phyloP scores from a whole-genome alignment of 2,888 invertebrate genomes.

The Eristalis arbustorum region DNA sequence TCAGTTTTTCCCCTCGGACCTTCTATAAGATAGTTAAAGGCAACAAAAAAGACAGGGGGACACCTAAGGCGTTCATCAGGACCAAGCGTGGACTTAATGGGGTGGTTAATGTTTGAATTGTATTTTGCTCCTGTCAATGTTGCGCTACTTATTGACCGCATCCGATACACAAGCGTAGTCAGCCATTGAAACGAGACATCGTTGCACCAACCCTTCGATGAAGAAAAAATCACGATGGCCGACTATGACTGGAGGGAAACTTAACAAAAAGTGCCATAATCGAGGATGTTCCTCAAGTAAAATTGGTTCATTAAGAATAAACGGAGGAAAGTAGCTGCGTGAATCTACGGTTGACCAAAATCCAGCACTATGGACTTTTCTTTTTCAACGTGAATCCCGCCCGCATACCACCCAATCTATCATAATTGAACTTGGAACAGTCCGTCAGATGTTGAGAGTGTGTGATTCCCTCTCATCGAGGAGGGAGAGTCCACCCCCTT shows the following conservation, averaged over 20 bases:
- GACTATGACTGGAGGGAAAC: slow-evolving; percentile 5
- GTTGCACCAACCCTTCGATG: too few species aligned
- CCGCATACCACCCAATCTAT: slow-evolving; percentile 12
- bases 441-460: slow-evolving; percentile 47
- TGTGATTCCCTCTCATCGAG: neutral
- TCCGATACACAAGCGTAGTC: neutral
- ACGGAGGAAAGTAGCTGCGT: too few species aligned
- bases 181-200: too few species aligned
- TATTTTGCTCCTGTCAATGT: slow-evolving; percentile 41
- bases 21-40: neutral
- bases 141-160: slow-evolving; percentile 3
- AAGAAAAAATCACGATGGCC: neutral
- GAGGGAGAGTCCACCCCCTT: slow-evolving; percentile 34
- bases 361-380: too few species aligned
- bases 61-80: slow-evolving; percentile 53
- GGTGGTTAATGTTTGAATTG: slow-evolving; percentile 41
- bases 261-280: slow-evolving; percentile 54
- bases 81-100: slow-evolving; percentile 47
- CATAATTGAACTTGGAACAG: slow-evolving; percentile 49
- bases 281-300: slow-evolving; percentile 27
- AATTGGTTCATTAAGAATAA: too few species aligned
- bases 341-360: too few species aligned
- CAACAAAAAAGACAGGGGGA: slow-evolving; percentile 10
- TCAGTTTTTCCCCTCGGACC: neutral
- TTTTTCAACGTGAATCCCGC: too few species aligned